Base-by-base conservation (phyloP, 2,888 invertebrate genomes). In the Anagyrus pseudococci region DNA sequence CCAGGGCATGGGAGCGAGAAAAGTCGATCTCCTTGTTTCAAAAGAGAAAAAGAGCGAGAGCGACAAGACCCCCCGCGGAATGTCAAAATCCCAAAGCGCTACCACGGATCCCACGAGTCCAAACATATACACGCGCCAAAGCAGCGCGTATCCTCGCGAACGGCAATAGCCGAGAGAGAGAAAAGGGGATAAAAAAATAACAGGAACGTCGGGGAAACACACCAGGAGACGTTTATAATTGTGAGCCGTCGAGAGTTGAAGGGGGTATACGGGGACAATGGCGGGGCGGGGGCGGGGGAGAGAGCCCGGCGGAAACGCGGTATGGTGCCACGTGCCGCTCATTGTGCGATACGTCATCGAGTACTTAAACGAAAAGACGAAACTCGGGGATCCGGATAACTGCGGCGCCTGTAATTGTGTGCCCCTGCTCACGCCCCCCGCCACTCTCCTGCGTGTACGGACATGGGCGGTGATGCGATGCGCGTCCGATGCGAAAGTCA, bases 21-120 rank as follows among this genome's bases (percentile, higher is more conserved):
- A n/a, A n/a, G n/a, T n/a, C n/a, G n/a, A n/a, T n/a, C n/a, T n/a
- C n/a, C n/a, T n/a, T n/a, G n/a, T n/a, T n/a, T n/a, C n/a, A 37
- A 37, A 37, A 37, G 8, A 37, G 8, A 37, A 37, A 37, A 37
- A 2, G 15, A 37, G 2, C 10, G 2, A 19, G 1, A 20, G 15
- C 33, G n/a, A 17, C 23, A 15, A 20, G 48, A 29, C 64, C 55
- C 47, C 50, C 55, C 60, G n/a, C 43, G 33, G 41, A 22, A 58
- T 23, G 7, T 17, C 25, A 49, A 50, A 55, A 55, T 29, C 7
- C 33, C 10, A 58, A 20, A 10, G 8, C 37, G 1, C 17, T 17
- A n/a, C 40, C 58, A 26, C 54, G 22, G 26, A 58, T 63, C 63
- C 58, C 63, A 58, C 63, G 63, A 43, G 43, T 20, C 15, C 50